Evolutionary conservation across 2,113 vertebrate species (phyloP).

Genomic region (Entosphenus tridentatus): DNA sequence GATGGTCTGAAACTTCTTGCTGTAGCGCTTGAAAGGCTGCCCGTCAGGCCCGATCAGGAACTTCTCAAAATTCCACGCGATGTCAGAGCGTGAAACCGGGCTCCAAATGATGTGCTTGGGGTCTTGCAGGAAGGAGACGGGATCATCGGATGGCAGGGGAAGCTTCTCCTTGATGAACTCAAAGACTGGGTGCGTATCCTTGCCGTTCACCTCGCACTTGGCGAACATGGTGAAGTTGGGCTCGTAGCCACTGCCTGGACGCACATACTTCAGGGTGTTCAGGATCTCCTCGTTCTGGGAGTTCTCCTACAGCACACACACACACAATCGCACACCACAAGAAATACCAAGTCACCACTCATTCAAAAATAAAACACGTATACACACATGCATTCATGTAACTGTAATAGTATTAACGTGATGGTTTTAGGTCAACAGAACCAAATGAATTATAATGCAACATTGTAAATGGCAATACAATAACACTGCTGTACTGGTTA

Average conservation of each 20-base stretch:
- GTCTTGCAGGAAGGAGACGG: constrained; percentile 38
- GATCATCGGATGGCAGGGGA: constrained; percentile 48
- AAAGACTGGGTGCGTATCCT: constrained; percentile 56
- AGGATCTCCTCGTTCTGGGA: constrained; percentile 62
- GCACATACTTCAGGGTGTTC: constrained; percentile 52
- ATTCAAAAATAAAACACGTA: not conserved
- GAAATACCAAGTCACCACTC: not conserved
- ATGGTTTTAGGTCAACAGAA: too few species aligned
- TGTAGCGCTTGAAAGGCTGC: constrained; percentile 82
- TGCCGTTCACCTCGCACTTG: constrained; percentile 79
- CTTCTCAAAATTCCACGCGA: constrained; percentile 97
- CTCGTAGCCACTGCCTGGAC: constrained; percentile 51
- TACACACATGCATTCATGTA: not conserved
- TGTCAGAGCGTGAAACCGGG: constrained; percentile 44
- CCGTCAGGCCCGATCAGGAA: constrained; percentile 81
- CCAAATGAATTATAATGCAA: too few species aligned
- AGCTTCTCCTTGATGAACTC: constrained; percentile 84
- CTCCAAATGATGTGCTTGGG: constrained; percentile 63
- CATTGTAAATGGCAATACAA: too few species aligned
- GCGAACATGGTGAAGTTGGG: constrained; percentile 59
- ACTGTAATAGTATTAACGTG: too few species aligned
- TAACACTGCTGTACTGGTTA: too few species aligned
- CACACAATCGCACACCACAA: not conserved
- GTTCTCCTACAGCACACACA: constrained; percentile 38
- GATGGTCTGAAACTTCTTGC: constrained; percentile 41